These are phyloP conservation scores for Toxostoma redivivum DNA, from an alignment of 2,113 vertebrate species.

Conservation along the genomic window DNA sequence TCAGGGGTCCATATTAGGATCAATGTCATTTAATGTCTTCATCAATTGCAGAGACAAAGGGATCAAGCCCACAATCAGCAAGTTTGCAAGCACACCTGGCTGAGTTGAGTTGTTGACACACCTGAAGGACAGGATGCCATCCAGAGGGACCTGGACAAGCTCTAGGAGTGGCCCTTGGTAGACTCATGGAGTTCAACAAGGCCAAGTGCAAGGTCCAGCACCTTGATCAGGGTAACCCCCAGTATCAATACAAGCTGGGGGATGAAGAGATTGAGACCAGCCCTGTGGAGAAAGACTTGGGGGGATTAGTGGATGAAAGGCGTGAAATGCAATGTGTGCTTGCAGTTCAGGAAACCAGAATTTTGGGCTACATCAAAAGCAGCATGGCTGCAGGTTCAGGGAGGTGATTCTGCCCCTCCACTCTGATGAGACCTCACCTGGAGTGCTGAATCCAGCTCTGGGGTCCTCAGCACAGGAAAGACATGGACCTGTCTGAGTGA, in stretches of 20 bases:
- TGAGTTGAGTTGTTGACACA: neutral
- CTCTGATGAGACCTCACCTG: neutral
- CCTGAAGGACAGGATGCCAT: neutral
- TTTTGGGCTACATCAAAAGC: neutral
- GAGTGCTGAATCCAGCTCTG: neutral
- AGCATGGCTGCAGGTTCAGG: neutral
- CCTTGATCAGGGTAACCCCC: too few species aligned
- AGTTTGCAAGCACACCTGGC: neutral
- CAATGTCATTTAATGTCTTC: neutral
- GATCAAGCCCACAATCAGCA: neutral
- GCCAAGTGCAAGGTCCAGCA: neutral
- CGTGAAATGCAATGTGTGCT: neutral
- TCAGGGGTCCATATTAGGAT: neutral
- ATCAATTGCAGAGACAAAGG: neutral
- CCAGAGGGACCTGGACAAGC: neutral
- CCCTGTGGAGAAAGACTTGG: neutral
- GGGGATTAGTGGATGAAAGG: neutral
- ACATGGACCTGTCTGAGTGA: rapidly evolving
- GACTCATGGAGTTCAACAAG: neutral
- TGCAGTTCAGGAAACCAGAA: neutral
- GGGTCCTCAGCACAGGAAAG: neutral
- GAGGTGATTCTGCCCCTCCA: neutral
- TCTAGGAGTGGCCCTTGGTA: neutral
- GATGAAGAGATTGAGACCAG: neutral
- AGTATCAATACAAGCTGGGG: too few species aligned